These are phyloP conservation scores for Jaculus jaculus DNA, from an alignment of 2,113 vertebrate genomes.

Conservation along the genomic window DNA sequence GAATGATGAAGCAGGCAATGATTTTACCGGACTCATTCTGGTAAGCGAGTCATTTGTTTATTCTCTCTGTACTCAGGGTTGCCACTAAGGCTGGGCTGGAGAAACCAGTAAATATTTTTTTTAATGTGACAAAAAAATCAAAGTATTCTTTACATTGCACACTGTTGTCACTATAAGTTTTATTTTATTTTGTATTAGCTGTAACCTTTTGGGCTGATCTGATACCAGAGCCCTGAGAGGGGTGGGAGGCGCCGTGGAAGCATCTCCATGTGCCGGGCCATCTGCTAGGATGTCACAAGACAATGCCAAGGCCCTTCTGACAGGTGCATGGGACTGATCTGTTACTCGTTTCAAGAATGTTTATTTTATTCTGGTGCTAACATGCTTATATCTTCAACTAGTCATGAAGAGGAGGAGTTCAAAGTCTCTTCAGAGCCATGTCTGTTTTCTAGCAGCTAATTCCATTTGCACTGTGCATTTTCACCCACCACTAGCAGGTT, in stretches of 20 bases:
- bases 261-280: background rate
- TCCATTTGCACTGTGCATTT: background rate
- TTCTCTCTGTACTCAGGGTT: slow-evolving; percentile 28
- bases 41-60: slow-evolving; percentile 56
- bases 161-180: slow-evolving; percentile 39
- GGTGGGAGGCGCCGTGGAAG: background rate
- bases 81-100: slow-evolving; percentile 26
- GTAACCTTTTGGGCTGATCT: slow-evolving; percentile 40
- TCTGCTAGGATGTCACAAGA: background rate
- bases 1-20: background rate
- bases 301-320: background rate
- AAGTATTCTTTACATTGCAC: slow-evolving; percentile 33
- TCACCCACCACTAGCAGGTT: slow-evolving; percentile 1
- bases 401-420: background rate
- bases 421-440: background rate
- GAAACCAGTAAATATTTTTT: slow-evolving; percentile 66
- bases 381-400: background rate
- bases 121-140: slow-evolving; percentile 72
- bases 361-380: background rate
- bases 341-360: background rate
- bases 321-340: background rate
- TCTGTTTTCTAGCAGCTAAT: background rate
- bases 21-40: slow-evolving; percentile 25
- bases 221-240: background rate
- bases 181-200: background rate